phyloP scores from a whole-genome alignment of 2,113 vertebrate species.

The Harpagus bidentatus region DNA sequence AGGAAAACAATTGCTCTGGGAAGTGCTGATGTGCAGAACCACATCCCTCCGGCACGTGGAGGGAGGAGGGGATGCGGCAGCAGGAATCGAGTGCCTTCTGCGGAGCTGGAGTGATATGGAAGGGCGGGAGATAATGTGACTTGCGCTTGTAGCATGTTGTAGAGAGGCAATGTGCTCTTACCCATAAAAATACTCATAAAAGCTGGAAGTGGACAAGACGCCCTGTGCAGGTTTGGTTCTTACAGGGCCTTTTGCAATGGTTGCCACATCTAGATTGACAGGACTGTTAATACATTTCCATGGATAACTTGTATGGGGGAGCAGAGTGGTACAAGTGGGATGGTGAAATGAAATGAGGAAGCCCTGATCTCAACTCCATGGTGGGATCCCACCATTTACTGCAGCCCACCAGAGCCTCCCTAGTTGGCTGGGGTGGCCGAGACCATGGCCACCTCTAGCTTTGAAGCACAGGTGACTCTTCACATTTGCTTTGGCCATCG shows the following conservation, averaged over 20 bases:
- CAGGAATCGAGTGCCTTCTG: not conserved
- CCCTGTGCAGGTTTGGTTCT: not conserved
- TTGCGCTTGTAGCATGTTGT: not conserved
- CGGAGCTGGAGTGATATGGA: not conserved
- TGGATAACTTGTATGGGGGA: not conserved
- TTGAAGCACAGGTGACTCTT: not conserved
- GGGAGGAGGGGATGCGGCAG: not conserved
- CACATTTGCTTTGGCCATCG: not conserved
- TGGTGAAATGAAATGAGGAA: not conserved
- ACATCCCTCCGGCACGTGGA: not conserved
- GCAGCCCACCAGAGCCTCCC: not conserved
- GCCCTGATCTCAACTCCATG: not conserved
- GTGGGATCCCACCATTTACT: not conserved
- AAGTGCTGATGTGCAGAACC: not conserved
- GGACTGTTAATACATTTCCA: not conserved
- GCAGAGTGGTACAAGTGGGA: not conserved
- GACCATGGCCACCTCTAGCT: not conserved
- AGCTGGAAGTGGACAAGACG: not conserved
- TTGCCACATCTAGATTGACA: not conserved
- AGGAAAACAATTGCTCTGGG: not conserved
- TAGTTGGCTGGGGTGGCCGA: rapidly evolving
- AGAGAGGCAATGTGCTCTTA: not conserved
- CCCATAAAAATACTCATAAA: not conserved
- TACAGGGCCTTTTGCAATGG: not conserved
- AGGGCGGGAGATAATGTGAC: not conserved